These are phyloP conservation scores for Sminthurinus aureus DNA, from an alignment of 2,888 invertebrate genomes.

Conservation along the genomic window DNA sequence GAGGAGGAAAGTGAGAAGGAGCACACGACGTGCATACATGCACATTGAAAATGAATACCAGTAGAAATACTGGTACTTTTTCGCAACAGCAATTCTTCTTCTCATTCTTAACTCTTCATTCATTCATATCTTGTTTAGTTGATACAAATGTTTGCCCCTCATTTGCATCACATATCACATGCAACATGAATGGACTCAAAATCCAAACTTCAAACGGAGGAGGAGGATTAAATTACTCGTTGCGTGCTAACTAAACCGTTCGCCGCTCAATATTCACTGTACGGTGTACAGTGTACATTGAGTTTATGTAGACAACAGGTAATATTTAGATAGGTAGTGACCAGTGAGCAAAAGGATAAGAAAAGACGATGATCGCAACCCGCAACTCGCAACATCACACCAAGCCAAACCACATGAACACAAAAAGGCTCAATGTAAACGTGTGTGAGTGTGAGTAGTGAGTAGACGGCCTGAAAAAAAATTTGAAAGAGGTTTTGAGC, in stretches of 20 bases:
- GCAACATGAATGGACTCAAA: neutral
- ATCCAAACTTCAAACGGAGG: neutral
- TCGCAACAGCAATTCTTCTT: conserved; percentile 11
- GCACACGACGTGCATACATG: conserved; percentile 18
- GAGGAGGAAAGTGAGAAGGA: neutral
- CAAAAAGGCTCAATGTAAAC: neutral
- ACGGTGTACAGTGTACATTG: neutral
- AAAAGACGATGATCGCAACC: no score
- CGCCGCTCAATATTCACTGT: no score
- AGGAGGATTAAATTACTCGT: neutral
- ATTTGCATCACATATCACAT: no score
- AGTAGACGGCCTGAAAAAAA: neutral
- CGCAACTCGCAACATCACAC: no score
- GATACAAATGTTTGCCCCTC: no score
- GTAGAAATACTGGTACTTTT: neutral
- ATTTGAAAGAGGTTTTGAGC: neutral
- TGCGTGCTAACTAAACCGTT: conserved; percentile 8
- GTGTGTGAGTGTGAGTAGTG: neutral
- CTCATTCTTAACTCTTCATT: no score
- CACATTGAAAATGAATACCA: no score
- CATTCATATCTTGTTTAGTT: no score
- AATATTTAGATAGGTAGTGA: no score
- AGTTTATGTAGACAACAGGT: neutral
- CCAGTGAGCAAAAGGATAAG: no score
- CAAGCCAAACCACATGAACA: no score